Conservation (phyloP, 2,797 vertebrate species). For the Pseudopleuronectes americanus region DNA sequence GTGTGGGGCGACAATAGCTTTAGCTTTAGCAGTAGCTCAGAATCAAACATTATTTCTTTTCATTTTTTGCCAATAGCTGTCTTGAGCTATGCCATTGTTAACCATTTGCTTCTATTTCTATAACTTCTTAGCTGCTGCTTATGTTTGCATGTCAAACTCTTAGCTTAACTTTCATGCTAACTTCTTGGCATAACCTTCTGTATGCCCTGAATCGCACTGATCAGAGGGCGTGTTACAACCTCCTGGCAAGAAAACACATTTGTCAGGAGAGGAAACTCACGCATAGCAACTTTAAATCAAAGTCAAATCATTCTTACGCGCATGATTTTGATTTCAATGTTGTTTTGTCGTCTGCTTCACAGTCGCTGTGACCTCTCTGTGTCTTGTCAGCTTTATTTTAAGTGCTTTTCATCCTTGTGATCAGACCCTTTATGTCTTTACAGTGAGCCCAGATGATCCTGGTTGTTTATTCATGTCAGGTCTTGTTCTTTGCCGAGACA, state of each 20-base stretch:
- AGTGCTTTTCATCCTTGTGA: neutral
- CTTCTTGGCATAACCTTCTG: neutral
- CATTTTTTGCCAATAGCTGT: neutral
- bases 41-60: neutral
- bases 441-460: slow-evolving; percentile 24
- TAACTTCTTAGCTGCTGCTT: neutral
- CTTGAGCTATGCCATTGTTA: neutral
- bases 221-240: too few relatives aligned
- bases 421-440: slow-evolving; percentile 1
- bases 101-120: too few relatives aligned
- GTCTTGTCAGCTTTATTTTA: neutral
- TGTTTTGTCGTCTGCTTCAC: neutral
- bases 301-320: neutral
- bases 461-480: slow-evolving; percentile 24
- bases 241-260: neutral
- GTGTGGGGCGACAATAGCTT: neutral
- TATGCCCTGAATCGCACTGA: neutral
- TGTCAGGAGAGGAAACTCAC: neutral
- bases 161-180: too few relatives aligned
- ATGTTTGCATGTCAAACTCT: too few relatives aligned
- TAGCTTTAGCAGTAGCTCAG: neutral
- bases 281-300: neutral
- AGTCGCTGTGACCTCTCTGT: neutral
- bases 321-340: neutral
- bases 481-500: neutral